Base-by-base conservation (phyloP, 2,888 invertebrate species). In the Eristalis intricaria region DNA sequence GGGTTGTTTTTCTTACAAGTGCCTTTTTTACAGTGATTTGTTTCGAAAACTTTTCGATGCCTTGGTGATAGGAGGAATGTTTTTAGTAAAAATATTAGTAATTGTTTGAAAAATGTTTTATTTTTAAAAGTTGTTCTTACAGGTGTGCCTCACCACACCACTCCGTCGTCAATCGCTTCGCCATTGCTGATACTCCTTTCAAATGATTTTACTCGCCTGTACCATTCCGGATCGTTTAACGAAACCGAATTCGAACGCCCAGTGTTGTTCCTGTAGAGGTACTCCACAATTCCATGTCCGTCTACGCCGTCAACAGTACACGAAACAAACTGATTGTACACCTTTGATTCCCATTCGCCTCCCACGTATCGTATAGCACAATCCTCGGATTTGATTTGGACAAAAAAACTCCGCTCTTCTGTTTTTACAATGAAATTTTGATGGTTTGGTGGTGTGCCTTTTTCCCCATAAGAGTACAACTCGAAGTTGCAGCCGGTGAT, bases 221-320 rank as follows among this genome's bases (percentile, higher is more conserved):
- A 95, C 95, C 95, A 95, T 81, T 94, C 93, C 0, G 95, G 95
- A 91, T 95, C 95, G 26, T 91, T 89, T 10, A 90, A 90, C 10
- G 93, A 91, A 0, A 91, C 92, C 10, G 90, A 88, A 35, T 93
- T 93, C 0, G 95, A 95, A 2, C 95, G 92, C 0, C 95, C 95
- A 10, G 92, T 93, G 11, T 91, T 91, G 90, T 95, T 94, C 64
- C 95, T 93, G 92, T 97, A 96, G 90, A 96, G 95, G 94, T 96
- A 96, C 92, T 97, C 96, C 0, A 95, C 95, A 35, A 96, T 94
- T 0, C 96, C 96, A 84, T 95, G 94, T 0, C 96, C 96, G 0
- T 94, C 93, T 0, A 95, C 92, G 0, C 95, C 95, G 92, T 92
- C 92, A 0, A 92, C 91, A 0, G 92, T 92, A 70, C 94, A 94